Conservation (phyloP, 2,113 vertebrate species). For the Vidua macroura region DNA sequence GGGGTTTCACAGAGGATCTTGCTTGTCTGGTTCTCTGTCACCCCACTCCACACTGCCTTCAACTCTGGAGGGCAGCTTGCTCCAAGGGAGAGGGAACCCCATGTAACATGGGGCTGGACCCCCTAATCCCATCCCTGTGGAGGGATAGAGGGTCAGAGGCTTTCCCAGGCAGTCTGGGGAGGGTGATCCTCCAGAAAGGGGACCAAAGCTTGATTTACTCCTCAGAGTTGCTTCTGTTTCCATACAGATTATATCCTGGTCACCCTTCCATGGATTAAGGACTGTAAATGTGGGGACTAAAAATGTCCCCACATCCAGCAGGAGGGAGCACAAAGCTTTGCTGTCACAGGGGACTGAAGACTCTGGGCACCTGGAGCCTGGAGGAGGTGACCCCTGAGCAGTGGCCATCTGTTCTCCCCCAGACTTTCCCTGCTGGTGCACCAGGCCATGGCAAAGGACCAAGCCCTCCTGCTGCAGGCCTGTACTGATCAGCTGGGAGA, state of each 20-base stretch:
- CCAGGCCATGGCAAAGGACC: fast-evolving
- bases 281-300: fast-evolving
- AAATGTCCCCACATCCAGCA: neutral
- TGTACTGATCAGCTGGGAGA: neutral
- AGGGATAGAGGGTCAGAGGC: neutral
- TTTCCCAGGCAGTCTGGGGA: neutral
- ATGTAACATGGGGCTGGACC: fast-evolving
- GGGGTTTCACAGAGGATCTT: too few species aligned
- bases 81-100: neutral
- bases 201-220: neutral
- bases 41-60: fast-evolving
- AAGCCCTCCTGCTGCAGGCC: neutral
- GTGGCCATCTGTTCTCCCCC: neutral
- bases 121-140: neutral
- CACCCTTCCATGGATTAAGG: too few species aligned
- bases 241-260: neutral
- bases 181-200: neutral
- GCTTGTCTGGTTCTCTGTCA: neutral
- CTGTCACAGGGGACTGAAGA: fast-evolving
- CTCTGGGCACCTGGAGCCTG: neutral
- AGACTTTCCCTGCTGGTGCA: neutral
- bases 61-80: neutral
- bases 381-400: neutral
- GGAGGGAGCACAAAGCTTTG: neutral
- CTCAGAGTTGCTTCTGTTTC: neutral